Conservation (phyloP, 2,113 vertebrate species). For the Oophaga pumilio region DNA sequence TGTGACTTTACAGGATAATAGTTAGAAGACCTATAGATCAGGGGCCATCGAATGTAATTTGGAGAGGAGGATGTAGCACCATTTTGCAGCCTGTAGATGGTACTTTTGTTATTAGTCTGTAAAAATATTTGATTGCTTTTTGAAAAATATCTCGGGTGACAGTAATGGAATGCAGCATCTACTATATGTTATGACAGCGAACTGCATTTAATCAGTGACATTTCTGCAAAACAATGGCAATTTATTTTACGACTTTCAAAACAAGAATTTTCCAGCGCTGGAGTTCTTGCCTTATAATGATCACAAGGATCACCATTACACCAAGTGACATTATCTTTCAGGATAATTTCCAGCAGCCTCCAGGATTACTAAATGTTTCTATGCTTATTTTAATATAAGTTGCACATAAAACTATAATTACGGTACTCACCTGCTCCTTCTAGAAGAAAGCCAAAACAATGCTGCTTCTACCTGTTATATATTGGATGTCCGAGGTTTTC, state of each 20-base stretch:
- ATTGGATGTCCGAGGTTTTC: not conserved
- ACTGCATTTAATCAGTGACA: conserved; percentile 10
- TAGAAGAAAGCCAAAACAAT: not conserved
- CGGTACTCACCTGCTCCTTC: not conserved
- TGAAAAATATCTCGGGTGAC: not conserved
- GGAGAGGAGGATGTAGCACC: not conserved
- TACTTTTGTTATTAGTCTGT: conserved; percentile 16
- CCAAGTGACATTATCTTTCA: conserved; percentile 8
- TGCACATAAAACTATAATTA: not conserved
- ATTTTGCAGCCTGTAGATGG: not conserved
- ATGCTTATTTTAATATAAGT: conserved; percentile 1
- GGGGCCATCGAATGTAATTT: not conserved
- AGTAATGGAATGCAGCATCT: not conserved
- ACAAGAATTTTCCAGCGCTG: not conserved
- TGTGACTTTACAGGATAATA: not conserved
- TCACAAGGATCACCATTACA: not conserved
- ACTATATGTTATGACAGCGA: not conserved
- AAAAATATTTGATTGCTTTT: conserved; percentile 4
- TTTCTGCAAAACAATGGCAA: conserved; percentile 20
- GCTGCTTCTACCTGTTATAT: not conserved
- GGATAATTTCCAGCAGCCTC: conserved; percentile 1
- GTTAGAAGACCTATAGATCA: not conserved
- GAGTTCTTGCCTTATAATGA: not conserved
- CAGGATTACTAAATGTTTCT: not conserved
- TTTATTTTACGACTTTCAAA: conserved; percentile 17